Evolutionary conservation across 2,113 vertebrate species (phyloP).

Genomic region (Poecile atricapillus): DNA sequence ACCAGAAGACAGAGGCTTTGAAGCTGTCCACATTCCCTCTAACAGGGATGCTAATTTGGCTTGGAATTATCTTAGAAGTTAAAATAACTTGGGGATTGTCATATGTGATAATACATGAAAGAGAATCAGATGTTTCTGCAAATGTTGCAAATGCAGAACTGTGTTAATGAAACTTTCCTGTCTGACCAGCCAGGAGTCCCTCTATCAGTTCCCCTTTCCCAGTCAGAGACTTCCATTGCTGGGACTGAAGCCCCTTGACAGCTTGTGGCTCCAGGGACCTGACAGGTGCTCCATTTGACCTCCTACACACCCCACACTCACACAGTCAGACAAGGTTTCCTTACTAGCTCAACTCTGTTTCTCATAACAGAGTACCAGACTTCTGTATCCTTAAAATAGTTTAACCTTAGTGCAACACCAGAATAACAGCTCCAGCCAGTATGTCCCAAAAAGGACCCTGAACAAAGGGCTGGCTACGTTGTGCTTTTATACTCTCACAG

Average conservation of each 20-base stretch:
- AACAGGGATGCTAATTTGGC: neutral
- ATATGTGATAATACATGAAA: neutral
- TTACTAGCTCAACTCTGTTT: neutral
- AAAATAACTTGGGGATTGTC: neutral
- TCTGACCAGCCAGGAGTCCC: neutral
- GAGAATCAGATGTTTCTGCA: neutral
- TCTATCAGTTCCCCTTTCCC: neutral
- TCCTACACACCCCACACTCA: neutral
- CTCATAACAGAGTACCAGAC: neutral
- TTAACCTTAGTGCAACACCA: neutral
- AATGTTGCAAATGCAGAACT: neutral
- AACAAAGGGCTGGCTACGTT: neutral
- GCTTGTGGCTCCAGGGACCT: accelerated
- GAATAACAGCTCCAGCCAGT: accelerated
- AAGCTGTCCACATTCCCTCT: neutral
- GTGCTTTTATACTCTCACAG: neutral
- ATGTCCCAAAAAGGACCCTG: neutral
- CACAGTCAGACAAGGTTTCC: neutral
- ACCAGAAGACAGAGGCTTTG: neutral
- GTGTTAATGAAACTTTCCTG: neutral
- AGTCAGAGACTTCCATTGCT: neutral
- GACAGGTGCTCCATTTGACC: neutral
- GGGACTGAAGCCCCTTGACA: neutral
- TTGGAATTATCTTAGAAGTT: neutral
- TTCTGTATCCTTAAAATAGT: neutral